These are phyloP conservation scores for Petromus typicus DNA, from an alignment of 2,113 vertebrate genomes.

Conservation along the genomic window DNA sequence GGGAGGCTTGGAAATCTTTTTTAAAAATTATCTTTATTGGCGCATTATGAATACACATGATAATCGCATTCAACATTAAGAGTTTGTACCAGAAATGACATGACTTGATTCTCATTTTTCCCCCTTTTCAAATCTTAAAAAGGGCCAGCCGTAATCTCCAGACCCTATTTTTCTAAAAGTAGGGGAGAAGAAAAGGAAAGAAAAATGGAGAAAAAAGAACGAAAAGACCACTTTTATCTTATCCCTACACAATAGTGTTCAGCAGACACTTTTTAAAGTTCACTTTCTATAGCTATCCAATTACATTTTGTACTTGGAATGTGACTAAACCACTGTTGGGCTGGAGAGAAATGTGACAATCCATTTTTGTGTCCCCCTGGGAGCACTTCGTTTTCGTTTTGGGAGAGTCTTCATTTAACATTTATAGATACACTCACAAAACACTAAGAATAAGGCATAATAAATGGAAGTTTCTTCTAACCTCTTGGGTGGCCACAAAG, in stretches of 20 bases:
- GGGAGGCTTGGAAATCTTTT: neutral
- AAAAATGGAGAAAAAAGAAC: neutral
- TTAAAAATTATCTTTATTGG: no score
- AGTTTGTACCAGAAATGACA: no score
- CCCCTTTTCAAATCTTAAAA: no score
- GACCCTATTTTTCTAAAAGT: neutral
- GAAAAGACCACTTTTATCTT: neutral
- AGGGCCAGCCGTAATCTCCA: neutral
- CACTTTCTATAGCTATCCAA: neutral
- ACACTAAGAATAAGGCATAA: conserved; percentile 33
- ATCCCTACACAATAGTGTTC: neutral
- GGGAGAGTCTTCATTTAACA: conserved; percentile 45
- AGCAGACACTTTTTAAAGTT: neutral
- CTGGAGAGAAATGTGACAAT: conserved; percentile 8
- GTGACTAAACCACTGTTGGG: neutral
- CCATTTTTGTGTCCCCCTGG: neutral
- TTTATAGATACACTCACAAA: conserved; percentile 32
- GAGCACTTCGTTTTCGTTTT: conserved; percentile 42
- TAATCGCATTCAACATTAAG: no score
- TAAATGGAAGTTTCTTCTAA: conserved; percentile 40
- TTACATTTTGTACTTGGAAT: neutral
- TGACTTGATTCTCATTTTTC: no score
- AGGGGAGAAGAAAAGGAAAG: neutral
- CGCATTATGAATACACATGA: no score
- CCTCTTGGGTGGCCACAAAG: neutral